phyloP scores from a whole-genome alignment of 2,113 vertebrate genomes.

The Merops nubicus region DNA sequence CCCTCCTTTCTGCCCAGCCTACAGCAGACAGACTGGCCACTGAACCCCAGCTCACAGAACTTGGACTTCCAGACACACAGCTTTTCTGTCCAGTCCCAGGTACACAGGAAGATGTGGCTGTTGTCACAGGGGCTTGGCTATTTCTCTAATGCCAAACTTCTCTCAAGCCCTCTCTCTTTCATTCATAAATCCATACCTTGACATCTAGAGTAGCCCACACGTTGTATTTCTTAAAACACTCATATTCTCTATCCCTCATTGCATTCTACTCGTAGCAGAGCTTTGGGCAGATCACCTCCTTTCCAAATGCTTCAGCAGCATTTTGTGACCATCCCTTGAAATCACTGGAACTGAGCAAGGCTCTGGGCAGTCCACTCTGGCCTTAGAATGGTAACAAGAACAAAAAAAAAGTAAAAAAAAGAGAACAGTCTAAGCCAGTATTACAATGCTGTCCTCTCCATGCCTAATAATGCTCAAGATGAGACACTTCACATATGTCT shows the following conservation, averaged over 20 bases:
- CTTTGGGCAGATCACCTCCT: neutral
- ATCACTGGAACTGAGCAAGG: neutral
- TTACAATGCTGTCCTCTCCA: neutral
- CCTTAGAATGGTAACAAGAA: neutral
- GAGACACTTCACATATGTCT: neutral
- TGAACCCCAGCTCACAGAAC: neutral
- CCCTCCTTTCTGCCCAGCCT: neutral
- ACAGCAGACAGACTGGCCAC: neutral
- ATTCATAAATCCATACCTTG: neutral
- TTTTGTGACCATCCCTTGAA: neutral
- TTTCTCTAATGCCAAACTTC: neutral
- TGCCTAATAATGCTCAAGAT: neutral
- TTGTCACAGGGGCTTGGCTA: neutral
- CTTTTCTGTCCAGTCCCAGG: neutral
- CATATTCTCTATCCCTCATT: neutral
- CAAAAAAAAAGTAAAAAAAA: neutral
- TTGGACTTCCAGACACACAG: neutral
- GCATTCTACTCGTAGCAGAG: neutral
- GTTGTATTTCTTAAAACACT: neutral
- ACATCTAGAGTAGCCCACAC: neutral
- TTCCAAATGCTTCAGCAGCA: neutral
- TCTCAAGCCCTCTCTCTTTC: neutral
- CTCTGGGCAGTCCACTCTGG: neutral
- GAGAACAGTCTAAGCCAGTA: neutral
- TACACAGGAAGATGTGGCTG: neutral